Percentiles rank a stretch among this genome's conserved stretches.
These are phyloP conservation scores for Anthopleura xanthogrammica DNA, from an alignment of 92 coral and sea anemone genomes.

Conservation along the genomic window DNA sequence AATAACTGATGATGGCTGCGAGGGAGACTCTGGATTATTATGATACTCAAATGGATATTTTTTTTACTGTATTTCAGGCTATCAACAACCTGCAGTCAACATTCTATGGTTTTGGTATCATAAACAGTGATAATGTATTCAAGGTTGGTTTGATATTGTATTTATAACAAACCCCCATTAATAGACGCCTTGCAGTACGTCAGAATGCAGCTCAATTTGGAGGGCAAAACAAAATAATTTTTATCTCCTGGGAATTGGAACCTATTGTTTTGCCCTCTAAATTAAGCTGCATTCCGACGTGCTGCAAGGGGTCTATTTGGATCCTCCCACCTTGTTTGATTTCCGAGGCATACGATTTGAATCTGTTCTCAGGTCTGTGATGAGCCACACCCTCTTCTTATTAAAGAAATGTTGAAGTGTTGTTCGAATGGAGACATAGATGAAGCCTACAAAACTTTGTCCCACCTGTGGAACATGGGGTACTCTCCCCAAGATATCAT, in stretches of 20 bases:
- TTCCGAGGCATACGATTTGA: too few species aligned
- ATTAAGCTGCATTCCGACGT: too few species aligned
- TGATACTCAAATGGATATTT: too few species aligned
- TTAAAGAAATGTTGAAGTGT: slow-evolving; percentile 86
- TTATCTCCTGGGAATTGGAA: too few species aligned
- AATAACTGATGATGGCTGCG: too few species aligned
- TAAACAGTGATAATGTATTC: slow-evolving; percentile 91
- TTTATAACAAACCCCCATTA: background rate
- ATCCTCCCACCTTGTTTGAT: background rate
- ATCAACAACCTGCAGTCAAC: slow-evolving; percentile 94
- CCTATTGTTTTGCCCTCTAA: too few species aligned
- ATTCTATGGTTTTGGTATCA: slow-evolving; percentile 85
- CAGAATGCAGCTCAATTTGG: too few species aligned
- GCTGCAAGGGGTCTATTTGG: too few species aligned
- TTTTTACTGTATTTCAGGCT: slow-evolving; percentile 52
- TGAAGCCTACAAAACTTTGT: slow-evolving; percentile 84
- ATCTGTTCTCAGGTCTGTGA: slow-evolving; percentile 86
- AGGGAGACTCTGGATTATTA: background rate
- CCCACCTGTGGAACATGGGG: slow-evolving; percentile 97
- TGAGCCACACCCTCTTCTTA: slow-evolving; percentile 91
- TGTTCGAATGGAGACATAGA: slow-evolving; percentile 88
- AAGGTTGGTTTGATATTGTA: slow-evolving; percentile 55
- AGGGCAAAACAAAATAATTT: too few species aligned
- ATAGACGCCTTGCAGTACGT: too few species aligned
- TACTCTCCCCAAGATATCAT: slow-evolving; percentile 95